These are phyloP conservation scores for Spizella passerina DNA, from an alignment of 2,797 vertebrate species.

Conservation along the genomic window DNA sequence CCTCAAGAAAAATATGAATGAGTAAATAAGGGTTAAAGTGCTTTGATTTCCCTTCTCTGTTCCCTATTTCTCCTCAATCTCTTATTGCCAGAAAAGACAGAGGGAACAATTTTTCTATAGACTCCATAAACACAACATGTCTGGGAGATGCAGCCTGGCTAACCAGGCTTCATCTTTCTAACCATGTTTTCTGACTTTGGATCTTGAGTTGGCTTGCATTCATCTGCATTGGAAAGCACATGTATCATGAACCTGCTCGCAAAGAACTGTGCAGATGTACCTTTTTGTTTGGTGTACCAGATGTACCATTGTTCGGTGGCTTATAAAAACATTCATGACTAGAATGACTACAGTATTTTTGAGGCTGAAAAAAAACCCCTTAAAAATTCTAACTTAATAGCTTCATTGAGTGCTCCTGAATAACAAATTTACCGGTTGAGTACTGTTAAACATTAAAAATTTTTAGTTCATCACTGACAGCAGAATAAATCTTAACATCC, in stretches of 20 bases:
- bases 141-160: not conserved
- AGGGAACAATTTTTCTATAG: not conserved
- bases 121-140: not conserved
- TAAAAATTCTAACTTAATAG: not conserved
- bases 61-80: not conserved
- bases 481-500: not conserved
- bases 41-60: not conserved
- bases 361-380: not conserved
- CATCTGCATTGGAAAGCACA: not conserved
- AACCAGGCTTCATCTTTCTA: not conserved
- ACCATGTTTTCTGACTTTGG: accelerated
- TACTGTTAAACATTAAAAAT: not conserved
- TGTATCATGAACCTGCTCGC: not conserved
- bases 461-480: not conserved
- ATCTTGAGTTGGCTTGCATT: not conserved
- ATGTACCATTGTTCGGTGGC: not conserved
- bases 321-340: not conserved
- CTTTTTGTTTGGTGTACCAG: no score
- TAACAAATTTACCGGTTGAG: not conserved
- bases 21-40: not conserved
- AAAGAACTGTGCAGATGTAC: not conserved
- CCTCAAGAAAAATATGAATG: not conserved
- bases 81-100: not conserved
- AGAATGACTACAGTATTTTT: not conserved
- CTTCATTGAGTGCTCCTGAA: not conserved